Base-by-base conservation (phyloP, 2,888 invertebrate genomes). In the Onchidella celtica region DNA sequence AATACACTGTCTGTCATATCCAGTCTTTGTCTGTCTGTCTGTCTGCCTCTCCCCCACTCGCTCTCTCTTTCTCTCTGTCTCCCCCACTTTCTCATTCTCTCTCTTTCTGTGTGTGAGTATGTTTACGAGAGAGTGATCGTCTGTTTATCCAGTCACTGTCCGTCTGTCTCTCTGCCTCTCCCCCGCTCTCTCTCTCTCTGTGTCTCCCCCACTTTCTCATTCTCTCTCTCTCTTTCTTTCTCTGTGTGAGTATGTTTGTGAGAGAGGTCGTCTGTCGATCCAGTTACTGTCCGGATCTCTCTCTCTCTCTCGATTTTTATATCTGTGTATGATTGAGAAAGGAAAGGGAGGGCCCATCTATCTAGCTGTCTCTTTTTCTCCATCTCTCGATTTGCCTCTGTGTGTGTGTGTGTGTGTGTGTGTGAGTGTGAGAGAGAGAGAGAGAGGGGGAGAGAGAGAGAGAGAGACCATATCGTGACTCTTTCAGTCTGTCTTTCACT, bases 111-210 rank as follows among this genome's bases (percentile, higher is more conserved):
- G 9, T 47, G 47, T 47, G 9, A 11, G 47, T 47, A 6, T n/a
- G n/a, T n/a, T n/a, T n/a, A n/a, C n/a, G n/a, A n/a, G n/a, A n/a
- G n/a, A n/a, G n/a, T 47, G 14, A 47, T 27, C 34, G 21, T 66
- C 40, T 57, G 27, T 78, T 27, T 69, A 47, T 17, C 47, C 47
- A 17, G 1, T 69, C 70, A 59, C 2, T 69, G 57, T 69, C 34
- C 38, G 21, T 69, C 17, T 59, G 57, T 3, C 36, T 78, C 59
- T 70, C 69, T 77, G 40, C 68, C 66, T 40, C n/a, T 36, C 66
- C 40, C 66, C 73, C 72, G 72, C 65, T 79, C 34, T 61, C 72
- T 72, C 66, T 65, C 47, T 27, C 70, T 40, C 63, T n/a, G n/a
- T 72, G 61, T 63, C 79, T 65, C 63, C 63, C 40, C 38, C 65